Evolutionary conservation across 2,113 vertebrate species (phyloP).

Genomic region (Triplophysa siluroides): DNA sequence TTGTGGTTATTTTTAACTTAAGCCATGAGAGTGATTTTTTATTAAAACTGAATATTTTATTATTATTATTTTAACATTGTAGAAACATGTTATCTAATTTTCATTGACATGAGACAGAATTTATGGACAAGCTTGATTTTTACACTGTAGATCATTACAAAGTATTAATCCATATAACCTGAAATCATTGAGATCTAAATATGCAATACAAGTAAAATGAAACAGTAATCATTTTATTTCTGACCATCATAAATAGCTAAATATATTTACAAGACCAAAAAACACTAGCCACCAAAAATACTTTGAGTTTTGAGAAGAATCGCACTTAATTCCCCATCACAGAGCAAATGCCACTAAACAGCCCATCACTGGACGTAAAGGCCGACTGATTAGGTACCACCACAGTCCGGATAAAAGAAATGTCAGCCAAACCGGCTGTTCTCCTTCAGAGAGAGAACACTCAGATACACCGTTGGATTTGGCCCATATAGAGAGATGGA

Average conservation of each 20-base stretch:
- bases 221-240: too few relatives aligned
- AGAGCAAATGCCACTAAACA: conserved; percentile 25
- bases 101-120: too few relatives aligned
- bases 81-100: too few relatives aligned
- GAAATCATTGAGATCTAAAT: too few relatives aligned
- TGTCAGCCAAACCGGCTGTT: conserved; percentile 32
- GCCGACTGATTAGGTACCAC: conserved; percentile 20
- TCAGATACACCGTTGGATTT: conserved; percentile 63
- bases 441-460: conserved; percentile 40
- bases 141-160: too few relatives aligned
- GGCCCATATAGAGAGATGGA: conserved; percentile 62
- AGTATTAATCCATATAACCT: background rate
- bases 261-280: conserved; percentile 57
- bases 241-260: conserved; percentile 61
- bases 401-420: conserved; percentile 40
- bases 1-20: too few relatives aligned
- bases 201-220: too few relatives aligned
- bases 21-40: too few relatives aligned
- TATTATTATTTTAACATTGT: background rate
- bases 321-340: conserved; percentile 30
- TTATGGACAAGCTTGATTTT: too few relatives aligned
- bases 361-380: conserved; percentile 13
- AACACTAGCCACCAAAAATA: conserved; percentile 68
- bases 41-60: background rate
- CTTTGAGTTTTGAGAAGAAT: conserved; percentile 61